Base-by-base conservation (phyloP, 1,140 invertebrate species). In the Solenopsis invicta region DNA sequence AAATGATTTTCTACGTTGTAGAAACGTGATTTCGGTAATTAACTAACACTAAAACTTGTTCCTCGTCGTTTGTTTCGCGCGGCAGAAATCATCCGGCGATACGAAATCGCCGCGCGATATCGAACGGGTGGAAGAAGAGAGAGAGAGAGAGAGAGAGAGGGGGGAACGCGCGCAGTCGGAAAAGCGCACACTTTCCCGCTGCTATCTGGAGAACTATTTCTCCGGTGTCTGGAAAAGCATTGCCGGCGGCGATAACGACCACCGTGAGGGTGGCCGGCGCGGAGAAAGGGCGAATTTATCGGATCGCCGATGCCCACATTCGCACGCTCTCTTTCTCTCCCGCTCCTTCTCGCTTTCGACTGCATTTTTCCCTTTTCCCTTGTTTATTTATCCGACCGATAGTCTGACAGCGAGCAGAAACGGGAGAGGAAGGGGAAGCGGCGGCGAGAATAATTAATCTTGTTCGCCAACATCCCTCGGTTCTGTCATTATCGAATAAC, bases 121-220 rank as follows among this genome's bases (percentile, higher is more conserved):
- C 89, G 80, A 69, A 69, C 37, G 37, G 29, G 48, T 5, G 52
- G 48, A 74, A 50, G 54, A 48, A 54, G 66, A 48, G 34, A 9
- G 45, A 8, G 56, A 64, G 54, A 8, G 41, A 8, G 48, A 13
- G 48, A 9, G 48, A 13, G 8, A 48, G 48, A 9, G 48, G 2
- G 8, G 12, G 12, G 48, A 10, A 8, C 48, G 54, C 1, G 52
- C 54, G 45, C 64, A 61, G 66, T 61, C 56, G 76, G 48, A 91
- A 91, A 91, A 90, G 82, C 74, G 90, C 69, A 64, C 87, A 90
- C 89, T 90, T 91, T 91, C 80, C 89, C 87, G 86, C 75, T 45
- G 87, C 90, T 91, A 91, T 91, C 90, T 91, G 64, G 90, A 91
- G 90, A 91, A 91, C 90, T 91, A 91, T 91, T 91, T 91, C 90